Conservation (phyloP, 2,797 vertebrate genomes). For the Hemibagrus guttatus region DNA sequence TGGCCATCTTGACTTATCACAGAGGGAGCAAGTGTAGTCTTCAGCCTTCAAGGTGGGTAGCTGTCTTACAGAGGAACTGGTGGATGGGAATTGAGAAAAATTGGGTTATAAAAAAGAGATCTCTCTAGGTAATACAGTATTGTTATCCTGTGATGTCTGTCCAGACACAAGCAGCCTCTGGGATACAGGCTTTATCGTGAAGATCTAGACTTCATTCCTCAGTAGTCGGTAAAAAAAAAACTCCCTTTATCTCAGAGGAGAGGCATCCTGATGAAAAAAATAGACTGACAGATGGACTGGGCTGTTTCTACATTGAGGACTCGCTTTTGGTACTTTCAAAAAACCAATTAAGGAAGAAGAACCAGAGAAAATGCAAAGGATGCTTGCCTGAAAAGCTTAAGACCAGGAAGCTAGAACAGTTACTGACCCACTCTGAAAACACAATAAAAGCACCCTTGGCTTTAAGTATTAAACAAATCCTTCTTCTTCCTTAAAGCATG, state of each 20-base stretch:
- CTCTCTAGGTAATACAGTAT: neutral
- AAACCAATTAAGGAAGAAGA: constrained; percentile 54
- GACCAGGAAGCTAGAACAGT: constrained; percentile 41
- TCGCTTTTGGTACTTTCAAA: constrained; percentile 63
- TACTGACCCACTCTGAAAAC: constrained; percentile 51
- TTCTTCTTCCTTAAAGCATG: constrained; percentile 60
- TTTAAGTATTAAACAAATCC: constrained; percentile 62
- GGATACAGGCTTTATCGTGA: neutral
- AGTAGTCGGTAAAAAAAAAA: constrained; percentile 18
- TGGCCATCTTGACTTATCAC: neutral
- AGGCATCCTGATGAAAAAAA: constrained; percentile 79
- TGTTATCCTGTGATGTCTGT: constrained; percentile 28
- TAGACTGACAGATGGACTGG: constrained; percentile 75
- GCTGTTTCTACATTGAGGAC: constrained; percentile 69
- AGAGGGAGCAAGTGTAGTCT: neutral
- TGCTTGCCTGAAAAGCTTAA: constrained; percentile 58
- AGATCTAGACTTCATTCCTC: constrained; percentile 38
- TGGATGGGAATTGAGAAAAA: neutral
- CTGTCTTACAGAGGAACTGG: neutral
- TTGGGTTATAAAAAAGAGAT: constrained; percentile 1
- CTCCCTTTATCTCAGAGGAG: constrained; percentile 73
- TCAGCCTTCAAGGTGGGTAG: neutral
- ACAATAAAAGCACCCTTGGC: constrained; percentile 49
- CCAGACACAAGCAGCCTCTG: constrained; percentile 33
- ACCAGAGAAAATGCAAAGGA: constrained; percentile 48